Base-by-base conservation (phyloP, 37 sponge, comb jelly and placozoan species). In the Petrosia ficiformis region DNA sequence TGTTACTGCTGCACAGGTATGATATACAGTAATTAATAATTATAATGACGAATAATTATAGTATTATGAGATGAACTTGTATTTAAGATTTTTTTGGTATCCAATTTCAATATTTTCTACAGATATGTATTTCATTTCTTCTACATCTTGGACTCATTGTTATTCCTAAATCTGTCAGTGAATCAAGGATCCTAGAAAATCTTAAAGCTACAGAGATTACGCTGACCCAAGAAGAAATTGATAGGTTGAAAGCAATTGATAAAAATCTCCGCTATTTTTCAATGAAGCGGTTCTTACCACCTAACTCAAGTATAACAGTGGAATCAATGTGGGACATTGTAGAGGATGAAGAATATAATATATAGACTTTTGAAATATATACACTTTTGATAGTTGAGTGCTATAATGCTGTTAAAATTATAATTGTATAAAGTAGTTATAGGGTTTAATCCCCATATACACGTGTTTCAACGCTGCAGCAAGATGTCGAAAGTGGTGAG, bases 161-260 rank as follows among this genome's bases (percentile, higher is more conserved):
- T 36, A 84, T 92, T 41, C 86, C 97, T 58, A 96, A 96, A 77
- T 85, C 93, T 37, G 86, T 85, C 44, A 96, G 44, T n/a, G 83
- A 68, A 31, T 32, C 48, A 14, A 71, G 97, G 30, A 73, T 96
- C 58, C 38, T 31, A 36, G 86, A 92, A 66, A 96, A 96, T 85
- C 74, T 90, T 25, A 72, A 42, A n/a, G 78, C 90, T 26, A 68
- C 70, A 0, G 67, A 77, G 35, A 67, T 96, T 44, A 71, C 76
- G 68, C 80, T 90, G 22, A 30, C 38, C 30, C 48, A 32, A 19
- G 82, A 78, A 26, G 85, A 89, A 30, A 72, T 90, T 42, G 59
- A 81, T 42, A 81, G 30, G 39, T 34, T 90, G 38, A 57, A 73
- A 21, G 39, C 43, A 29, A 29, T 90, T 26, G 54, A 68, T 31